Conservation (phyloP, 2,113 vertebrate genomes). For the Patagioenas fasciata region DNA sequence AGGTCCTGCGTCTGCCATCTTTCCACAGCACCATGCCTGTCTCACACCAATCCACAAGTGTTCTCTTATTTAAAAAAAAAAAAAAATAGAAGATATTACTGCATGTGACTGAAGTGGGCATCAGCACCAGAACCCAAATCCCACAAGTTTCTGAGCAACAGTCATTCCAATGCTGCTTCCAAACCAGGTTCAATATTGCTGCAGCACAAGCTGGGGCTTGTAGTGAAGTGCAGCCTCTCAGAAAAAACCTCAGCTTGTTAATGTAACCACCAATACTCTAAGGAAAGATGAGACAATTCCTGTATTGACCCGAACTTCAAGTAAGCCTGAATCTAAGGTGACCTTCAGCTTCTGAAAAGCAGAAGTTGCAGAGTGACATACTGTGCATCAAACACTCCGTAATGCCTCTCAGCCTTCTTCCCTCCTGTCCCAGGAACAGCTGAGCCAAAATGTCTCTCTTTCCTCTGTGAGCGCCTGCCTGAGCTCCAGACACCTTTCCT, state of each 20-base stretch:
- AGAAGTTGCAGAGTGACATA: background rate
- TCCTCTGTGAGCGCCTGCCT: background rate
- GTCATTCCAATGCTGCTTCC: background rate
- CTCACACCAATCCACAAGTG: background rate
- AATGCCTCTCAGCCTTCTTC: background rate
- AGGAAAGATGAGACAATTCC: constrained; percentile 66
- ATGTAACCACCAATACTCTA: constrained; percentile 42
- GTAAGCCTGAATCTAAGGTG: constrained; percentile 7
- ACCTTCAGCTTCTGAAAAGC: constrained; percentile 34
- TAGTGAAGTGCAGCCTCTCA: constrained; percentile 10
- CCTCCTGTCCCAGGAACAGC: background rate
- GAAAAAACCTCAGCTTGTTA: constrained; percentile 41
- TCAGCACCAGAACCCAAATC: background rate
- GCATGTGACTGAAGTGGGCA: background rate
- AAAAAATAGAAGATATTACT: background rate
- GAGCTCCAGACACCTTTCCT: background rate
- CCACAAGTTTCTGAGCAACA: background rate
- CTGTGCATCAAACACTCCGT: background rate
- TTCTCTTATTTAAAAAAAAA: background rate
- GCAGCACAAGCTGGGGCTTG: background rate
- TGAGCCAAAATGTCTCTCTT: background rate
- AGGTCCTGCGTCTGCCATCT: background rate
- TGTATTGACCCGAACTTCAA: constrained; percentile 58
- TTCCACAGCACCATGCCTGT: background rate
- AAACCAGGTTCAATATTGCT: constrained; percentile 21